Evolutionary conservation across 2,113 vertebrate species (phyloP).

Genomic region (Larimichthys polyactis): DNA sequence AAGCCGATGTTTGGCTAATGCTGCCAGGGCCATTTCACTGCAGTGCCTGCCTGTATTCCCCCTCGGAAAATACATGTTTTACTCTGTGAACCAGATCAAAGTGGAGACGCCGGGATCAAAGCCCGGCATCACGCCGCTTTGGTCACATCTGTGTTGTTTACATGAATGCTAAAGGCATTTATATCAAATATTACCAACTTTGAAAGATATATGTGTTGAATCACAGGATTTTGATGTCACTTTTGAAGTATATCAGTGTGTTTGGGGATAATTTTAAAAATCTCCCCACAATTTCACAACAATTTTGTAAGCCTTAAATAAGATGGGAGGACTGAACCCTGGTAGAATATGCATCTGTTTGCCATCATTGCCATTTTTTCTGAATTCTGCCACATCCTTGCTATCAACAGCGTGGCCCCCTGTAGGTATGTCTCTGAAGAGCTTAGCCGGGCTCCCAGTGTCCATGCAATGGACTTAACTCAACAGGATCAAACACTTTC

Average conservation of each 20-base stretch:
- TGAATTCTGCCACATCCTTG: conserved; percentile 40
- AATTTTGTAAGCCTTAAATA: conserved; percentile 81
- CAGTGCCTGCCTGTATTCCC: conserved; percentile 71
- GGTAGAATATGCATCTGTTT: conserved; percentile 61
- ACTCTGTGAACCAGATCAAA: conserved; percentile 84
- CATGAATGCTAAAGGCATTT: conserved; percentile 87
- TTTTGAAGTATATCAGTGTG: conserved; percentile 86
- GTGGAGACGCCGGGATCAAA: conserved; percentile 84
- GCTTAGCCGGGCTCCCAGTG: conserved; percentile 35
- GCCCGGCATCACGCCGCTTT: conserved; percentile 76
- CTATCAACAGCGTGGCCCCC: conserved; percentile 62
- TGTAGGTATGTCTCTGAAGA: conserved; percentile 60
- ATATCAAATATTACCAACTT: conserved; percentile 85
- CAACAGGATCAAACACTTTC: conserved; percentile 54
- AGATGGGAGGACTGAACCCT: conserved; percentile 69
- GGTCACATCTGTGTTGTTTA: conserved; percentile 88
- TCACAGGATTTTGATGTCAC: conserved; percentile 85
- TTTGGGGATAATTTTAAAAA: conserved; percentile 81
- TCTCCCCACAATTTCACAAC: conserved; percentile 81
- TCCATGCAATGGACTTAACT: conserved; percentile 41
- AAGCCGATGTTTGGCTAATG: conserved; percentile 77
- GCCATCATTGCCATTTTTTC: conserved; percentile 5
- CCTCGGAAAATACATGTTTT: conserved; percentile 85
- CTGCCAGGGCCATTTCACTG: conserved; percentile 81
- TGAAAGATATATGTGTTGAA: conserved; percentile 86